Evolutionary conservation across 2,888 invertebrate species (phyloP).

Genomic region (Amiota communis): DNA sequence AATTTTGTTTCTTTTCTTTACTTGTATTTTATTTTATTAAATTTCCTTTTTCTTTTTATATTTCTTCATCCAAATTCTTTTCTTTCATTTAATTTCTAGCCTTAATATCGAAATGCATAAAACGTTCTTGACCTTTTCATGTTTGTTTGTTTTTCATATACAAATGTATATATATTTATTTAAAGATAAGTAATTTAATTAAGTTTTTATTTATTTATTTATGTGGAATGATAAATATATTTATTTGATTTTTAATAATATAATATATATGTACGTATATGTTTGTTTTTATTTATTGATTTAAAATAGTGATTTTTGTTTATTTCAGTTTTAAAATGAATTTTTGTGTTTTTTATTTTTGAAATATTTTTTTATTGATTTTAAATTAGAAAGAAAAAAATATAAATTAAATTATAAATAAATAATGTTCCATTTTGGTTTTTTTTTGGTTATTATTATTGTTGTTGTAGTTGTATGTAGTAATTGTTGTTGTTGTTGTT

Average conservation of each 20-base stretch:
- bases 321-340: conserved; percentile 15
- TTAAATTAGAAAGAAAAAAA: background rate
- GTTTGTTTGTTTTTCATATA: conserved; percentile 21
- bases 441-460: too few species aligned
- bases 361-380: conserved; percentile 1
- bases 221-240: conserved; percentile 35
- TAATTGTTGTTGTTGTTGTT: too few species aligned
- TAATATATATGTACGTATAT: background rate
- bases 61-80: conserved; percentile 10
- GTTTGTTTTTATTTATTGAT: conserved; percentile 29
- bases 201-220: conserved; percentile 37
- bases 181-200: conserved; percentile 7
- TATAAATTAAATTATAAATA: too few species aligned
- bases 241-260: conserved; percentile 18
- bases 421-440: too few species aligned
- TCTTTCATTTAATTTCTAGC: conserved; percentile 50
- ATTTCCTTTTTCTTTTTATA: conserved; percentile 29
- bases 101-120: conserved; percentile 65
- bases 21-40: conserved; percentile 12
- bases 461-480: too few species aligned
- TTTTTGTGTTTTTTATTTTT: conserved; percentile 4
- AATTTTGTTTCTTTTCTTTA: too few species aligned
- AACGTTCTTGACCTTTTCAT: conserved; percentile 69
- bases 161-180: too few species aligned
- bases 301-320: too few species aligned